Base-by-base conservation (phyloP, 2,888 invertebrate genomes). In the Melanchra persicariae region DNA sequence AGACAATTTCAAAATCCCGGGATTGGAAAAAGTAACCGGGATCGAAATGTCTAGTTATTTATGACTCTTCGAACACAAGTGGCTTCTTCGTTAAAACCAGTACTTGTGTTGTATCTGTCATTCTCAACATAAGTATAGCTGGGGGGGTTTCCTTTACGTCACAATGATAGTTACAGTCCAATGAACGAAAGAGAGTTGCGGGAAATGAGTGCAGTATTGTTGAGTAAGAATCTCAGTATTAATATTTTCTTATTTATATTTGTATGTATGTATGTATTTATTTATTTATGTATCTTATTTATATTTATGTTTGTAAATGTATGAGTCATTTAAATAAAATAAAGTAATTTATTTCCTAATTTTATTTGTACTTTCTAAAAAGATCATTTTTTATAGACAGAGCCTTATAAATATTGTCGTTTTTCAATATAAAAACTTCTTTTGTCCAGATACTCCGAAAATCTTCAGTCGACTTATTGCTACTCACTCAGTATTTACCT, bases 401-500 rank as follows among this genome's bases (percentile, higher is more conserved):
- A n/a, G n/a, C n/a, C n/a, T n/a, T n/a, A n/a, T n/a, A n/a, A n/a
- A n/a, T n/a, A 6, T 30, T 30, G 2, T 30, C 6, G 2, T 30
- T 30, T 30, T 30, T 30, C 2, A 4, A n/a, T 34, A 49, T 1
- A 54, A 1, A 34, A 7, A 10, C 54, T 34, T 34, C 6, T 10
- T 12, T 64, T 8, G 2, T 51, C 7, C n/a, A 37, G 7, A 26
- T 26, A 12, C 7, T 26, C 7, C n/a, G n/a, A n/a, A 9, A 37
- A 45, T 22, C 22, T 54, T 49, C 69, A 74, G 58, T 52, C 19
- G 26, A 43, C 12, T 54, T 22, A 45, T 58, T 45, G 52, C 7
- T n/a, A 24, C 19, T 5, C 15, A 7, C 15, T 54, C 55, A 74
- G 26, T 49, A 10, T 12, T 49, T 43, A 75, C 63, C 70, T 75